Base-by-base conservation (phyloP, 2,113 vertebrate species). In the Chelonoidis abingdonii region DNA sequence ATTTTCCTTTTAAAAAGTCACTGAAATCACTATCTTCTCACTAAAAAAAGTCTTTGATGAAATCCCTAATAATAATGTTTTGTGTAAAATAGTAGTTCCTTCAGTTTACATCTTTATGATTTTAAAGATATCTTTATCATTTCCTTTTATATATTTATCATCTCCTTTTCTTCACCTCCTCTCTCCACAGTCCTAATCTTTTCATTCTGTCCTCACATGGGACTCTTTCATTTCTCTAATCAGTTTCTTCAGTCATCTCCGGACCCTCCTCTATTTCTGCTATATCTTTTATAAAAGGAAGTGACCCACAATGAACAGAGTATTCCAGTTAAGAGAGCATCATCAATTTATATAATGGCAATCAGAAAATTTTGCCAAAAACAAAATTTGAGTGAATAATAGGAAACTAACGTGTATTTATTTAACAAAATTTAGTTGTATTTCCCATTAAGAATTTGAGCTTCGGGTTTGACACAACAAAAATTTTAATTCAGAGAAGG, bases 31-130 rank as follows among this genome's bases (percentile, higher is more conserved):
- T 76, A 25, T 44, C 41, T 41, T 76, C 41, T 24, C 72, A 76
- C 38, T 11, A 76, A n/a, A 76, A 41, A 25, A 25, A 4, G 24
- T 44, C 21, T 24, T 44, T 76, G 22, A 24, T 76, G 72, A 76
- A 76, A 76, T 44, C 22, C 41, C 52, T 90, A 84, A 95, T 92
- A 89, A 5, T 3, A 2, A 90, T 80, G 49, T 22, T 56, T 95
- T 94, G 93, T 93, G 81, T 89, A 94, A 69, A 93, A 83, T 8
- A 35, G 2, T 1, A 44, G 87, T 96, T 88, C 27, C 84, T 92
- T 84, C 81, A 65, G 41, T 88, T 91, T 44, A 41, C 21, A 41
- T 50, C 50, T 16, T 50, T 50, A 50, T 50, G 50, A 50, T 50
- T 50, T 50, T 50, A 50, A 50, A 50, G 50, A 50, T 75, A 75